A percentile compares a stretch with the other conserved stretches of the same genome.
phyloP scores from a whole-genome alignment of 2,113 vertebrate genomes.

The Chloropsis cyanopogon region DNA sequence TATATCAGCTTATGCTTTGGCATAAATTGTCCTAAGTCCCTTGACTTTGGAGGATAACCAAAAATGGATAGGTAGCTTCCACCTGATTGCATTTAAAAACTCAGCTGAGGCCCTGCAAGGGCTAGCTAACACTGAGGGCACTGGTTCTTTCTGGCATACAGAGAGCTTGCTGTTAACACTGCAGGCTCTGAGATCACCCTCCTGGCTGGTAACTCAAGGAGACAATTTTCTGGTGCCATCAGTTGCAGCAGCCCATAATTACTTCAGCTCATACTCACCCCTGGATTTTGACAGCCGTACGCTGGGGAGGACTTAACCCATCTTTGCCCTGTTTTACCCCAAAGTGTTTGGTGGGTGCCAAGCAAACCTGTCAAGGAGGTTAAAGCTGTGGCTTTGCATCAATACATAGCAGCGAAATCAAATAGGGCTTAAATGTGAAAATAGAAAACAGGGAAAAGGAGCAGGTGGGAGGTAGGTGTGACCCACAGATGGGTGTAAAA shows the following conservation, averaged over 20 bases:
- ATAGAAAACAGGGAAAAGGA: not conserved
- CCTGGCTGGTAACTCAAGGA: not conserved
- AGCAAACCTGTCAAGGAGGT: not conserved
- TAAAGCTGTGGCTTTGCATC: not conserved
- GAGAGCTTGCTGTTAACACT: not conserved
- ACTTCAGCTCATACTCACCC: not conserved
- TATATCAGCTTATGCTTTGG: not conserved
- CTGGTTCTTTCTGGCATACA: not conserved
- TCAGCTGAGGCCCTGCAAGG: not conserved
- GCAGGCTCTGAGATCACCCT: not conserved
- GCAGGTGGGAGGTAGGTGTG: not conserved
- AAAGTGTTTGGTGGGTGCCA: not conserved
- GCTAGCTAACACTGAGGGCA: rapidly evolving
- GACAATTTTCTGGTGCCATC: not conserved
- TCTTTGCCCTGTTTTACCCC: not conserved
- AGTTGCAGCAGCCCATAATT: not conserved
- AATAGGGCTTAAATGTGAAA: not conserved
- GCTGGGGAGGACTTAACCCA: not conserved
- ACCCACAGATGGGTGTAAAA: not conserved
- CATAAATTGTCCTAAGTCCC: not conserved
- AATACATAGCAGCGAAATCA: not conserved
- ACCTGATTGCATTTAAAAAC: not conserved
- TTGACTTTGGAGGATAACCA: not conserved
- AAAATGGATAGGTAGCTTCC: not conserved
- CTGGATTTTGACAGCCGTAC: not conserved